Evolutionary conservation across 2,888 invertebrate species (phyloP).

Genomic region (Drosophila peninsularis): DNA sequence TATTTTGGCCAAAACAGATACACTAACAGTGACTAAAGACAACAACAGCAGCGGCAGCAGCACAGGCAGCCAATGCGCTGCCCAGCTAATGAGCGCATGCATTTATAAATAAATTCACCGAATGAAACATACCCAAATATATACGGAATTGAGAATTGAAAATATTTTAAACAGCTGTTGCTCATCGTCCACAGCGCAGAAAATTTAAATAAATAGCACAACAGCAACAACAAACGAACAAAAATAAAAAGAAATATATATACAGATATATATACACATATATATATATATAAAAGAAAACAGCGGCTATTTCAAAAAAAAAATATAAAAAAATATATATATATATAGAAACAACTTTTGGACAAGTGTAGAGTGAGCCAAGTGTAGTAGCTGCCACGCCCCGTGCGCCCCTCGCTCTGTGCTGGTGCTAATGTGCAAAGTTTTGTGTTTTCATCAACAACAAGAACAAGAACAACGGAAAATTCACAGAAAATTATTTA

Average conservation of each 20-base stretch:
- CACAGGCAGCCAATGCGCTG: conserved; percentile 16
- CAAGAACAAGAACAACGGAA: conserved; percentile 33
- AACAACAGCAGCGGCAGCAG: conserved; percentile 9
- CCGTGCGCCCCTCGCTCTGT: conserved; percentile 7
- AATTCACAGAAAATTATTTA: conserved; percentile 71
- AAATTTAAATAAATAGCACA: conserved; percentile 63
- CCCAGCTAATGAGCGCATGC: conserved; percentile 76
- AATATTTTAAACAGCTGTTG: conserved; percentile 78
- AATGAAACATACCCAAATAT: conserved; percentile 78
- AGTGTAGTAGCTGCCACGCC: conserved; percentile 25
- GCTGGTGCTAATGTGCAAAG: conserved; percentile 78
- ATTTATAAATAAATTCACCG: conserved; percentile 74
- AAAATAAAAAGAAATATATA: conserved; percentile 37
- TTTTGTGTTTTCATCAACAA: conserved; percentile 74
- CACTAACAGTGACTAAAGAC: conserved; percentile 5
- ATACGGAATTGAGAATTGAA: conserved; percentile 72
- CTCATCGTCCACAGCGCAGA: conserved; percentile 68
- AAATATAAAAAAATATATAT: too few species aligned
- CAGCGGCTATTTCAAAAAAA: background rate
- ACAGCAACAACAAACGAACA: conserved; percentile 39
- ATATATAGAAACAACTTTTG: conserved; percentile 66
- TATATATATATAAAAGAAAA: conserved; percentile 14
- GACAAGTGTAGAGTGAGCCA: conserved; percentile 64
- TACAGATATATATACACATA: conserved; percentile 11
- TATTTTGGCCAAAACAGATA: conserved; percentile 39